Conservation (phyloP, 2,113 vertebrate species). For the Lamprotornis superbus region DNA sequence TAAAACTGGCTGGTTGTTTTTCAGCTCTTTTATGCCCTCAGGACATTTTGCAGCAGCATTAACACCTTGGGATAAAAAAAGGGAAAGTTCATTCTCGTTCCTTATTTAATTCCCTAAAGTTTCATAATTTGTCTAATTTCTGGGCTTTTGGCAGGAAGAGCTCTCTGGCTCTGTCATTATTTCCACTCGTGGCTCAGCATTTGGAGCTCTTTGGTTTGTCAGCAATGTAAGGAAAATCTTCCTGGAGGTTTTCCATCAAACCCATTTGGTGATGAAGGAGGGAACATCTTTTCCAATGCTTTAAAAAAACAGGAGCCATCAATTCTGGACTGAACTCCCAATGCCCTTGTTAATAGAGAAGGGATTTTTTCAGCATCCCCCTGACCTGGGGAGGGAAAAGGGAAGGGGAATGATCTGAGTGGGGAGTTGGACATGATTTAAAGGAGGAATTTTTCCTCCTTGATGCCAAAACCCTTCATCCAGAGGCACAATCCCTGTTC, state of each 20-base stretch:
- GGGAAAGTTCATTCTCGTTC: not conserved
- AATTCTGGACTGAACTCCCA: not conserved
- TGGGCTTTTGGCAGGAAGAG: not conserved
- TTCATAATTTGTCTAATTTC: not conserved
- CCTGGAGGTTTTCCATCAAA: conserved; percentile 54
- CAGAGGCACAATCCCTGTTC: not conserved
- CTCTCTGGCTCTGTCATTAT: not conserved
- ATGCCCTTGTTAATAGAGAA: not conserved
- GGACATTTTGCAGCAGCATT: not conserved
- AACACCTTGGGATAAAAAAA: not conserved
- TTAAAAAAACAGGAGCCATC: not conserved
- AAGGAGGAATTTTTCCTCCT: not conserved
- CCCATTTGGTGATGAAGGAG: conserved; percentile 56
- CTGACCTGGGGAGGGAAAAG: not conserved
- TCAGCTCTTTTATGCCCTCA: not conserved
- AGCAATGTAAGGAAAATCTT: not conserved
- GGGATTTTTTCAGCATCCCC: not conserved
- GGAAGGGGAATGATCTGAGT: not conserved
- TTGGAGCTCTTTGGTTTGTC: not conserved
- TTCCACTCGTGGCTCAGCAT: not conserved
- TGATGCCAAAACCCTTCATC: not conserved
- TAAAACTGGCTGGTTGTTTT: not conserved
- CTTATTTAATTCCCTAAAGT: not conserved
- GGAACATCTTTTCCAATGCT: not conserved
- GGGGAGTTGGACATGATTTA: not conserved